Conservation (phyloP, 2,888 invertebrate species). For the Tribolium freemani region DNA sequence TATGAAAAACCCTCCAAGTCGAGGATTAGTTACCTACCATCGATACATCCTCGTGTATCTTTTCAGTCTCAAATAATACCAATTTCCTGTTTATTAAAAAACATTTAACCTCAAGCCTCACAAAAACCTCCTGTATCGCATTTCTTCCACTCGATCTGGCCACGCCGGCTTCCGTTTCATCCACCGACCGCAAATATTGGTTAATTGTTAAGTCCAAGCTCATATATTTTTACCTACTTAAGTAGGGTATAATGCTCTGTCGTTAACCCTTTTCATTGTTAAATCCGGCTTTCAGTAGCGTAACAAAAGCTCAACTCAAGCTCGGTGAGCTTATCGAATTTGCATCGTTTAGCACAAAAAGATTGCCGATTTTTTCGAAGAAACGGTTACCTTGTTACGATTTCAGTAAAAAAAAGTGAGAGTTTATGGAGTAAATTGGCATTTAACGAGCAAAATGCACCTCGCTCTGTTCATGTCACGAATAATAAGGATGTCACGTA, state of each 20-base stretch:
- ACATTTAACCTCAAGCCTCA: background rate
- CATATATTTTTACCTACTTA: slow-evolving; percentile 11
- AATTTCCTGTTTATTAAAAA: slow-evolving; percentile 28
- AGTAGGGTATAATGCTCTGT: background rate
- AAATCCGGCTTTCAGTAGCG: slow-evolving; percentile 4
- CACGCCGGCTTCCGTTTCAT: slow-evolving; percentile 10
- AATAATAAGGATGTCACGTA: slow-evolving; percentile 43
- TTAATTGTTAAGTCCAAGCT: slow-evolving; percentile 10
- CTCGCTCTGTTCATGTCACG: slow-evolving; percentile 34
- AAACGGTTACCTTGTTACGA: background rate
- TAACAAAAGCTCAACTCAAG: slow-evolving; percentile 19
- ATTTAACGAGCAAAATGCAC: slow-evolving; percentile 37
- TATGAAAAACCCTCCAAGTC: no score
- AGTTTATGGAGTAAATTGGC: slow-evolving; percentile 27
- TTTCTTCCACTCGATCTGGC: background rate
- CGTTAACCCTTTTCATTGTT: slow-evolving; percentile 7
- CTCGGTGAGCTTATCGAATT: slow-evolving; percentile 8
- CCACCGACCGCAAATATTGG: slow-evolving; percentile 24
- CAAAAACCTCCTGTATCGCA: slow-evolving; percentile 1
- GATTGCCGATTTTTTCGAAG: background rate
- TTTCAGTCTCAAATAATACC: no score
- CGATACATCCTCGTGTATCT: no score
- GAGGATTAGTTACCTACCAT: no score
- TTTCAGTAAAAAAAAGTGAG: slow-evolving; percentile 28
- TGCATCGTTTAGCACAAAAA: slow-evolving; percentile 7